These are phyloP conservation scores for Mobula hypostoma DNA, from an alignment of 2,113 vertebrate genomes.

Conservation along the genomic window DNA sequence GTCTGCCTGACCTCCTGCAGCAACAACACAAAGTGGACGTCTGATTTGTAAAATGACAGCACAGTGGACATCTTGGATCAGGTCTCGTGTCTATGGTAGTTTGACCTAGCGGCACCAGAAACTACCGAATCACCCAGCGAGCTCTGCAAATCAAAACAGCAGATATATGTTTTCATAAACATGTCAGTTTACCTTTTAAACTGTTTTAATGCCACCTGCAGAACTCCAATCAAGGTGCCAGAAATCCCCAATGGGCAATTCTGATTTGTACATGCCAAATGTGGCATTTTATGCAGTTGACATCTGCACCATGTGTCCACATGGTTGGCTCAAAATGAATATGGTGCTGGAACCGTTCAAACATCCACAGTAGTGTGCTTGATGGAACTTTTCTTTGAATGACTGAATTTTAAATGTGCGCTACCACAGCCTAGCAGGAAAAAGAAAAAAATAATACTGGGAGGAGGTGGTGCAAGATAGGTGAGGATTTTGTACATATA, in stretches of 20 bases:
- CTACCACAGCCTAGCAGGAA: background rate
- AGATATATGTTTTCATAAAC: constrained; percentile 24
- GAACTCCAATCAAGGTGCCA: constrained; percentile 3
- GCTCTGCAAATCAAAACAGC: constrained; percentile 33
- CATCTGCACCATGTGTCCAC: background rate
- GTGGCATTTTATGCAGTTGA: background rate
- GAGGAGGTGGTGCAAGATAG: too few species aligned
- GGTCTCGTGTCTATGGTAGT: constrained; percentile 23
- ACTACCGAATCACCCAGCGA: constrained; percentile 8
- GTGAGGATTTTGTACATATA: too few species aligned
- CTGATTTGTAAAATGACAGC: constrained; percentile 28
- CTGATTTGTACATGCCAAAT: background rate
- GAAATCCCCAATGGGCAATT: constrained; percentile 21
- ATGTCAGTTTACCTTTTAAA: constrained; percentile 16
- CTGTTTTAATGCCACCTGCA: background rate
- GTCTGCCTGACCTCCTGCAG: constrained; percentile 28
- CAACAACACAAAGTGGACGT: constrained; percentile 16
- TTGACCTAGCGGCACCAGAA: constrained; percentile 25
- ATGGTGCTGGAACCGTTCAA: background rate
- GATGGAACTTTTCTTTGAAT: background rate
- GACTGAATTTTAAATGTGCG: background rate
- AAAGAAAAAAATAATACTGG: background rate
- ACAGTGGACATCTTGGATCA: constrained; percentile 7
- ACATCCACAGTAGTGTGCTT: background rate
- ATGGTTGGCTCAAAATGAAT: background rate